A percentile compares a stretch with the other conserved stretches of the same genome.
These are phyloP conservation scores for Drosophila kanekoi DNA, from an alignment of 2,888 invertebrate genomes.

Conservation along the genomic window DNA sequence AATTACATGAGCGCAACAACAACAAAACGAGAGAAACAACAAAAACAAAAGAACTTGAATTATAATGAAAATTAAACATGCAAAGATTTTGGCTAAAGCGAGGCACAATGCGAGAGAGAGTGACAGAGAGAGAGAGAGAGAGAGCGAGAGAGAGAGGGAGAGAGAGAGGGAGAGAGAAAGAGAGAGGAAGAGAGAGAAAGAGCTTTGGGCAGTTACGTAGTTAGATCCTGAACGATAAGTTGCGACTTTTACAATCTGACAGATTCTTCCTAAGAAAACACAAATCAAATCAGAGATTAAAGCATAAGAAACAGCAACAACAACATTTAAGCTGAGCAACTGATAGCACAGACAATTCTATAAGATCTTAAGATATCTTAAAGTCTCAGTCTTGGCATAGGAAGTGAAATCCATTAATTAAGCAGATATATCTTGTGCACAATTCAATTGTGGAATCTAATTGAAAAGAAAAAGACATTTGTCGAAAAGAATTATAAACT, in stretches of 20 bases:
- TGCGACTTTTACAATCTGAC: constrained; percentile 10
- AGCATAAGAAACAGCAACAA: background rate
- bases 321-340: background rate
- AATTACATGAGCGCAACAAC: constrained; percentile 62
- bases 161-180: background rate
- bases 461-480: too few relatives aligned
- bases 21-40: constrained; percentile 75
- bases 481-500: too few relatives aligned
- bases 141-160: background rate
- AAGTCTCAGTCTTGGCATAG: too few relatives aligned
- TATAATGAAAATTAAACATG: constrained; percentile 59
- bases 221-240: constrained; percentile 27
- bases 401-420: too few relatives aligned
- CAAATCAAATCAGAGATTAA: background rate
- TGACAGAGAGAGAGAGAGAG: constrained; percentile 58
- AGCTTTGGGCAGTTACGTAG: background rate
- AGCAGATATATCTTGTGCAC: too few relatives aligned
- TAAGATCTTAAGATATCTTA: too few relatives aligned
- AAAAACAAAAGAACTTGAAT: constrained; percentile 66
- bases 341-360: background rate
- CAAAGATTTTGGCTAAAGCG: constrained; percentile 30
- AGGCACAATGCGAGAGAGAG: background rate
- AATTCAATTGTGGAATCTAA: too few relatives aligned
- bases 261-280: constrained; percentile 22
- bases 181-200: background rate